Percentiles rank a stretch among this genome's conserved stretches.
These are phyloP conservation scores for Rhynchonycteris naso DNA, from an alignment of 2,797 vertebrate species.

Conservation along the genomic window DNA sequence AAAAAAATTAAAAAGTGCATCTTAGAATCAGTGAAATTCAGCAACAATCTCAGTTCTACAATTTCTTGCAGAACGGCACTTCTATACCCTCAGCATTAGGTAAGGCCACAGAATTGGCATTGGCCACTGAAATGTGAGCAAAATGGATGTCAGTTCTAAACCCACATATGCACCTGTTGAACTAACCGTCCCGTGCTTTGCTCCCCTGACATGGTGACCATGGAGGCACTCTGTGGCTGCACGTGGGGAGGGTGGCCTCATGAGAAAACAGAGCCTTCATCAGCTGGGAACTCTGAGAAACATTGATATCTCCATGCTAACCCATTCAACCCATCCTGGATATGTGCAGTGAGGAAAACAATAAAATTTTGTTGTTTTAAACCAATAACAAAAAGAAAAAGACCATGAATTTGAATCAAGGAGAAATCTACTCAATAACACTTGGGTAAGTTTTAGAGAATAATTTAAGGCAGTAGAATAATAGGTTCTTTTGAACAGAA, in stretches of 20 bases:
- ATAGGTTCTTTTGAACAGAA: background rate
- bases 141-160: background rate
- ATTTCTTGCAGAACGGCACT: background rate
- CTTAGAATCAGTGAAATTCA: background rate
- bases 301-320: background rate
- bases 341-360: background rate
- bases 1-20: background rate
- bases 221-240: background rate
- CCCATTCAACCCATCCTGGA: background rate
- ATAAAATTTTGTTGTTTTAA: background rate
- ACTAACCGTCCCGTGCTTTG: background rate
- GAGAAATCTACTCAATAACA: background rate
- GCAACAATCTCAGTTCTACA: background rate
- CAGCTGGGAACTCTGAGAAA: background rate
- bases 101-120: background rate
- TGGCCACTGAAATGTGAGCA: background rate
- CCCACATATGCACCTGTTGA: background rate
- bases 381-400: background rate
- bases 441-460: background rate
- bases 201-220: background rate
- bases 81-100: background rate
- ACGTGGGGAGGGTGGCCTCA: accelerated
- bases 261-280: background rate
- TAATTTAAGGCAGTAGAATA: background rate
- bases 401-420: background rate